phyloP scores from a whole-genome alignment of 2,888 invertebrate species.

The Ichneumoninae sp. region DNA sequence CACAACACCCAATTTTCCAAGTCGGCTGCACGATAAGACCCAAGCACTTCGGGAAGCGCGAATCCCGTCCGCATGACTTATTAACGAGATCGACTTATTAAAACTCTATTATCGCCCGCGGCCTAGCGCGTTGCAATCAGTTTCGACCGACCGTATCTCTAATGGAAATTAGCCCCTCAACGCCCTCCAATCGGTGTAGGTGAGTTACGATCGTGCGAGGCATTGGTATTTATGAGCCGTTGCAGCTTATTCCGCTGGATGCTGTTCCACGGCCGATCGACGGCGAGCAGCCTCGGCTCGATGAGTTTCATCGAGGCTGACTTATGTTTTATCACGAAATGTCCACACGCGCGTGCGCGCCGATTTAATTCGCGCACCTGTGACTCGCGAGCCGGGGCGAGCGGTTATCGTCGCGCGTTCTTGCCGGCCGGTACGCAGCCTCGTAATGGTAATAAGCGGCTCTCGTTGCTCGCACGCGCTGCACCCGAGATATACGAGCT shows the following conservation, averaged over 20 bases:
- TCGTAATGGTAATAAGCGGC: slow-evolving; percentile 45
- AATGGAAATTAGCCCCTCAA: slow-evolving; percentile 73
- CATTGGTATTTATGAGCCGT: slow-evolving; percentile 67
- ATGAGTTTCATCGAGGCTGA: slow-evolving; percentile 16
- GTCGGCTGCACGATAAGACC: not conserved
- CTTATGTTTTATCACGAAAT: slow-evolving; percentile 56
- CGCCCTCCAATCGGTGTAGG: slow-evolving; percentile 49
- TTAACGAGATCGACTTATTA: slow-evolving; percentile 62
- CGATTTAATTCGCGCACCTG: slow-evolving; percentile 51
- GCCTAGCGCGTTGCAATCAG: slow-evolving; percentile 60
- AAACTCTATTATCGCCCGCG: slow-evolving; percentile 68
- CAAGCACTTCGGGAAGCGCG: not conserved
- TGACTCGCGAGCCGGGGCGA: slow-evolving; percentile 9
- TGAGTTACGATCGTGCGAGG: slow-evolving; percentile 66
- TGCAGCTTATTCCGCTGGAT: slow-evolving; percentile 2
- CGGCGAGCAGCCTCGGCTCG: slow-evolving; percentile 2
- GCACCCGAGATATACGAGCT: slow-evolving; percentile 9
- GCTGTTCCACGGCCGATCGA: not conserved
- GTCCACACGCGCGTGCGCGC: slow-evolving; percentile 58
- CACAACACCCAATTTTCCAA: not conserved
- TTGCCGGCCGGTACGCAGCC: slow-evolving; percentile 29
- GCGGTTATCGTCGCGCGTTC: slow-evolving; percentile 52
- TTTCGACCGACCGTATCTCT: slow-evolving; percentile 69
- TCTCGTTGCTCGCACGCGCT: slow-evolving; percentile 34
- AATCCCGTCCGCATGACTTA: not conserved